These are phyloP conservation scores for Montipora cactus DNA, from an alignment of 64 coral and sea anemone species.

Conservation along the genomic window DNA sequence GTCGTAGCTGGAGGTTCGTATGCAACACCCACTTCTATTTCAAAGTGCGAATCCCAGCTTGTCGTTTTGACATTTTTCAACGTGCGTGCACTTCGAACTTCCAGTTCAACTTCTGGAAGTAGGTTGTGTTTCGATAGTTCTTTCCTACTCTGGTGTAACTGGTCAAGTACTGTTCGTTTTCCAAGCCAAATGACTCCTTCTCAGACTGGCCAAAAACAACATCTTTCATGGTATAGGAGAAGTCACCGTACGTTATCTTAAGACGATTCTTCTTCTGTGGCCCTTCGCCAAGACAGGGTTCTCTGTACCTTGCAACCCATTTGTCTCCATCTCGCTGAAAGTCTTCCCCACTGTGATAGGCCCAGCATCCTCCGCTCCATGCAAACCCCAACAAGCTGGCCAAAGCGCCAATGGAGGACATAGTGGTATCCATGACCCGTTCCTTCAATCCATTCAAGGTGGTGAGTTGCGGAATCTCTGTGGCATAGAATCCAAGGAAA, in stretches of 20 bases:
- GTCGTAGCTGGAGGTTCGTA: conserved; percentile 54
- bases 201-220: conserved; percentile 55
- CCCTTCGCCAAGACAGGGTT: conserved; percentile 2
- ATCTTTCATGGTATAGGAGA: conserved; percentile 58
- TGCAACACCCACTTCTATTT: conserved; percentile 20
- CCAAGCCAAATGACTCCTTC: conserved; percentile 18
- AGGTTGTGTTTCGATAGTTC: background rate
- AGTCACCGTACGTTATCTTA: conserved; percentile 65
- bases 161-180: background rate
- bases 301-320: background rate
- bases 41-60: conserved; percentile 48
- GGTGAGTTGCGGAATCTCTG: conserved; percentile 40
- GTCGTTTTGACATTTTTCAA: conserved; percentile 36
- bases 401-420: conserved; percentile 52
- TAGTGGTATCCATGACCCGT: conserved; percentile 76
- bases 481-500: too few relatives aligned
- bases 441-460: conserved; percentile 53
- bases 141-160: conserved; percentile 42
- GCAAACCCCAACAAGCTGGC: conserved; percentile 66
- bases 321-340: conserved; percentile 61
- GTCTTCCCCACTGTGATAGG: conserved; percentile 46
- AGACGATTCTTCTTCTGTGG: conserved; percentile 48
- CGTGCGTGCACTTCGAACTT: conserved; percentile 49
- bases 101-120: conserved; percentile 7
- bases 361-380: conserved; percentile 67